Percentiles rank a stretch among this genome's conserved stretches.
Conservation (phyloP, 2,797 vertebrate species). For the Brotula barbata region DNA sequence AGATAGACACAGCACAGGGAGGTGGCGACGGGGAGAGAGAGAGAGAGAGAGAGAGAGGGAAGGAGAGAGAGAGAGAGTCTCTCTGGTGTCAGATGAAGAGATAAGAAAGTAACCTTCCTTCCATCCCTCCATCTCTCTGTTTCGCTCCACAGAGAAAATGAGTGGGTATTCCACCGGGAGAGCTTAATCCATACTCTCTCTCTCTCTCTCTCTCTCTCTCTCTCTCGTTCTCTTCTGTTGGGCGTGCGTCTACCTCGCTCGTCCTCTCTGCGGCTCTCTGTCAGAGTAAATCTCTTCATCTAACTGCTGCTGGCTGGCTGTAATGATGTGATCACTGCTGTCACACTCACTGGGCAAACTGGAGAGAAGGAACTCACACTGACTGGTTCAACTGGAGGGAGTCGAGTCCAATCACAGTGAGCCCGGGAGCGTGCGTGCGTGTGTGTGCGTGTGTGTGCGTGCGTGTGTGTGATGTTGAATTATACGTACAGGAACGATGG, state of each 20-base stretch:
- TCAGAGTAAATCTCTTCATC: constrained; percentile 35
- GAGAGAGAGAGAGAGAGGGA: constrained; percentile 6
- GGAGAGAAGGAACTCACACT: constrained; percentile 27
- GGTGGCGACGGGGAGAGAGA: constrained; percentile 11
- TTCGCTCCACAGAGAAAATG: constrained; percentile 64
- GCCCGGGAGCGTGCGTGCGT: too few relatives aligned
- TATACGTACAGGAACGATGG: too few relatives aligned
- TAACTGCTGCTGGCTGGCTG: constrained; percentile 27
- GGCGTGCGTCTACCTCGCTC: constrained; percentile 16
- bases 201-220: constrained; percentile 19
- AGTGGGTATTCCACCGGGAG: constrained; percentile 59
- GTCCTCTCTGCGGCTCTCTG: constrained; percentile 8
- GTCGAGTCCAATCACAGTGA: too few relatives aligned
- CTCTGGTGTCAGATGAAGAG: constrained; percentile 62
- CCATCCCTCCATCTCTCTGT: constrained; percentile 45
- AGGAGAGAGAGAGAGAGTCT: constrained; percentile 26
- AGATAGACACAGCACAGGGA: neutral
- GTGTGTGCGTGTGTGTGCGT: too few relatives aligned
- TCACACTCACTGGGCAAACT: constrained; percentile 49
- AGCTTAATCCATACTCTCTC: constrained; percentile 55
- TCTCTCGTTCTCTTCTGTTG: neutral
- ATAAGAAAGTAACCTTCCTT: constrained; percentile 62
- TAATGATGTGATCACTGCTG: constrained; percentile 42
- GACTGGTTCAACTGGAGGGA: constrained; percentile 11
- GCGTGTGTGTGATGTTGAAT: too few relatives aligned